Evolutionary conservation across 35 echinoderm and acorn worm genomes (phyloP).

Genomic region (Apostichopus parvimensis): DNA sequence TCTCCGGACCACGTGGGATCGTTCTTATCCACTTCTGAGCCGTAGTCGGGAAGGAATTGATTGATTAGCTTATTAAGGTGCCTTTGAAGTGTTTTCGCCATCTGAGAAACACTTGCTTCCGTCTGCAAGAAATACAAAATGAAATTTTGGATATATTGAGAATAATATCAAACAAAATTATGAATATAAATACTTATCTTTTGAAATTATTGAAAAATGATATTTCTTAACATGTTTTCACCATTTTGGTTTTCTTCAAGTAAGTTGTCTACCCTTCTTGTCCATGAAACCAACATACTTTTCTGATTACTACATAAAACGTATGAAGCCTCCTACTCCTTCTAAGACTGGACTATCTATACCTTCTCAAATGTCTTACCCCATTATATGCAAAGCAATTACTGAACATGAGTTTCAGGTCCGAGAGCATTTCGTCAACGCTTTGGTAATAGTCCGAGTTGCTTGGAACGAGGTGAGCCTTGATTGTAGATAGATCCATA

Average conservation of each 20-base stretch:
- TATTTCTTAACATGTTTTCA: too few species aligned
- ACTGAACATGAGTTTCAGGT: slow-evolving; percentile 62
- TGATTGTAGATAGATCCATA: slow-evolving; percentile 66
- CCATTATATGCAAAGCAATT: slow-evolving; percentile 68
- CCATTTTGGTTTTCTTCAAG: too few species aligned
- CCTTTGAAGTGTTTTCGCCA: slow-evolving; percentile 48
- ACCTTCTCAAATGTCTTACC: slow-evolving; percentile 34
- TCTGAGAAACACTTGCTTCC: slow-evolving; percentile 26
- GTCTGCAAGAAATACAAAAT: not conserved
- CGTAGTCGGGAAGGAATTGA: slow-evolving; percentile 58
- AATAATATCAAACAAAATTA: too few species aligned
- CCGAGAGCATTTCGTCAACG: slow-evolving; percentile 57
- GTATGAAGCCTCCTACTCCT: too few species aligned
- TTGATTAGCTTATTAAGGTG: slow-evolving; percentile 24
- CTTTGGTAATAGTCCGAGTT: slow-evolving; percentile 30
- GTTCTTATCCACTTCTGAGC: slow-evolving; percentile 33
- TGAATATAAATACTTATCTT: too few species aligned
- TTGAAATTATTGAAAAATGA: too few species aligned
- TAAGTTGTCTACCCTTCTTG: too few species aligned
- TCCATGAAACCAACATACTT: too few species aligned
- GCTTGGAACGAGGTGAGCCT: slow-evolving; percentile 47
- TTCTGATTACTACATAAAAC: too few species aligned
- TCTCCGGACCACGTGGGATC: slow-evolving; percentile 56
- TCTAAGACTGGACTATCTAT: too few species aligned
- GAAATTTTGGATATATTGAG: too few species aligned